These are phyloP conservation scores for Blastobasis adustella DNA, from an alignment of 2,888 invertebrate genomes.

Conservation along the genomic window DNA sequence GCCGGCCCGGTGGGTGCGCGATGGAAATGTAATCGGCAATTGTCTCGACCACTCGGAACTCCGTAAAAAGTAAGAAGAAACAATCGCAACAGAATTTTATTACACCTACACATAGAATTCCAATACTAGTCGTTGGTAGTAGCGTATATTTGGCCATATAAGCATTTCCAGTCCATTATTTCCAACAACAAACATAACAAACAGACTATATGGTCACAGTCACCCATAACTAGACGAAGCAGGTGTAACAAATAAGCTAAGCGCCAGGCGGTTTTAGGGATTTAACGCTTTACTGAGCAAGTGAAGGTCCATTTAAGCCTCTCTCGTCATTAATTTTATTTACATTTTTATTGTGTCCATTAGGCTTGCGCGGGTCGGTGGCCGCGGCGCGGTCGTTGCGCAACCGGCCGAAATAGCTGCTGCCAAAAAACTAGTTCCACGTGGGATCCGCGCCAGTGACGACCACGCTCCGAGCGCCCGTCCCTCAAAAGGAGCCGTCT, in stretches of 20 bases:
- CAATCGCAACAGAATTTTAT: constrained; percentile 16
- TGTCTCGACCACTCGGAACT: constrained; percentile 60
- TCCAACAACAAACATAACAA: neutral
- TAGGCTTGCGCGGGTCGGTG: constrained; percentile 47
- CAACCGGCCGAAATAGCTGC: constrained; percentile 55
- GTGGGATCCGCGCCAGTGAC: constrained; percentile 38
- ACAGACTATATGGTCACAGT: neutral
- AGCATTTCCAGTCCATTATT: no score
- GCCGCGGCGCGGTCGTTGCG: constrained; percentile 49
- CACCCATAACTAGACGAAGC: neutral
- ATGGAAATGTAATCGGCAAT: constrained; percentile 61
- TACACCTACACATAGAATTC: neutral
- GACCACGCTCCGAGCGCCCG: constrained; percentile 3
- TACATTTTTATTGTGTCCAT: constrained; percentile 56
- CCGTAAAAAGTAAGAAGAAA: constrained; percentile 42
- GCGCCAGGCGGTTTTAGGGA: neutral
- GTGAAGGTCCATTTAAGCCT: constrained; percentile 31
- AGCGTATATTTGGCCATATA: no score
- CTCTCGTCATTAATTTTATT: constrained; percentile 53
- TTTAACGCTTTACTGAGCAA: constrained; percentile 8
- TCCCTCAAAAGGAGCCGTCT: constrained; percentile 14
- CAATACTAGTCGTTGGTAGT: no score
- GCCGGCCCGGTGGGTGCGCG: constrained; percentile 42
- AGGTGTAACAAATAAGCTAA: neutral
- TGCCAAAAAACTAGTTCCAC: constrained; percentile 67